Conservation (phyloP, 2,888 invertebrate genomes). For the Cephus rjabovi region DNA sequence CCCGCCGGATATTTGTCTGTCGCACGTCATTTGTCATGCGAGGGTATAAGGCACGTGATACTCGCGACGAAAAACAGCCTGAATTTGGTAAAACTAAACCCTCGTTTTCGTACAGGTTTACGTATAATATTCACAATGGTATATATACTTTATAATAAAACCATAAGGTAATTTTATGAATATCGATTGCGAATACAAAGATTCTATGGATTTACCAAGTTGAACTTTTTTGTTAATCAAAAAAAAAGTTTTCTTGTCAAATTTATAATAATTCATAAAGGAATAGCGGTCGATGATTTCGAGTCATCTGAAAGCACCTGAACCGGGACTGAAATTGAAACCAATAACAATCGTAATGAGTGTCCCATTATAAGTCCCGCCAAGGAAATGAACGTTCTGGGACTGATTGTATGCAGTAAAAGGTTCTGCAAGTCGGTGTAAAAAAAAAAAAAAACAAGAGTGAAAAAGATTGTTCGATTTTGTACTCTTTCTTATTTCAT, state of each 20-base stretch:
- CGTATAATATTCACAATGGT: background rate
- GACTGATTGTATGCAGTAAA: constrained; percentile 8
- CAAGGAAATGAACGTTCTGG: constrained; percentile 18
- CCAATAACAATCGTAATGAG: constrained; percentile 14
- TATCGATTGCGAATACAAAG: background rate
- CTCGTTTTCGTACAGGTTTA: background rate
- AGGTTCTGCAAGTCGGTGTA: background rate
- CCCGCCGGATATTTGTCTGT: constrained; percentile 48
- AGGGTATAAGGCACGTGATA: constrained; percentile 19
- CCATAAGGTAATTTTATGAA: background rate
- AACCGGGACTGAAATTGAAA: constrained; percentile 13
- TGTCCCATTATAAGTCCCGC: constrained; percentile 12
- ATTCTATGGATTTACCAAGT: background rate
- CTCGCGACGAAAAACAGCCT: constrained; percentile 24
- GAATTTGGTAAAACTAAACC: background rate
- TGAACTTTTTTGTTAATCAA: background rate
- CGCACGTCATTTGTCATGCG: constrained; percentile 53
- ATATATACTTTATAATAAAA: background rate
- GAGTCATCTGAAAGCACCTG: background rate
- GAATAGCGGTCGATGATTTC: background rate
- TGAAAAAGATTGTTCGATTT: constrained; percentile 17
- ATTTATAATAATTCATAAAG: too few species aligned
- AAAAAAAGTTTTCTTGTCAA: too few species aligned
- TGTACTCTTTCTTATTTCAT: constrained; percentile 3
- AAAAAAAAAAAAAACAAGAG: background rate